Evolutionary conservation across 92 coral and sea anemone species (phyloP).

Genomic region (Zoanthus sociatus): DNA sequence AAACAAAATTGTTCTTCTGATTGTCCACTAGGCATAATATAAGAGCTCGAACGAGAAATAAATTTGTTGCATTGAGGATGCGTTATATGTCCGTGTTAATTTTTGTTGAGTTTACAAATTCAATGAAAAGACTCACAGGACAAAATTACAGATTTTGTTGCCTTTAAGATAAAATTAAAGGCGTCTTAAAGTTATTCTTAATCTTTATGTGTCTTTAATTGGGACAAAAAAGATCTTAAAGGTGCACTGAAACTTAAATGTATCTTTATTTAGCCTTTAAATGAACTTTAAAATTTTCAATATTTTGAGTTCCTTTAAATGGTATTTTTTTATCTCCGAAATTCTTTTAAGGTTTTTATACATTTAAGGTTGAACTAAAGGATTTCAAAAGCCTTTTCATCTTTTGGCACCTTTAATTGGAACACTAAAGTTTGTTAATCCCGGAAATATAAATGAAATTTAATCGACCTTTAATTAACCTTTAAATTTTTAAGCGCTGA

Average conservation of each 20-base stretch:
- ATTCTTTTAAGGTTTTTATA: conserved; percentile 14
- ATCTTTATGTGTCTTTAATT: conserved; percentile 2
- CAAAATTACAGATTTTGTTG: not conserved
- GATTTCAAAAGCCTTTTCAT: not conserved
- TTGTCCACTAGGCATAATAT: too few species aligned
- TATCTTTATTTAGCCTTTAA: conserved; percentile 5
- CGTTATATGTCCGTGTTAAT: too few species aligned
- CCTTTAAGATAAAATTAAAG: too few species aligned
- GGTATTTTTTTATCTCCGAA: conserved; percentile 14
- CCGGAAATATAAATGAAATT: conserved; percentile 18
- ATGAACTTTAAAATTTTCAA: conserved; percentile 8
- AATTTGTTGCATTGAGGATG: too few species aligned
- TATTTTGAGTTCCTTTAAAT: conserved; percentile 14
- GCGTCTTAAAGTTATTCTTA: not conserved
- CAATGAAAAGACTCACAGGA: not conserved
- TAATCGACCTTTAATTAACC: conserved; percentile 22
- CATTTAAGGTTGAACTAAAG: conserved; percentile 10
- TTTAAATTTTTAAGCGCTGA: conserved; percentile 11
- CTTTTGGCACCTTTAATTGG: conserved; percentile 24
- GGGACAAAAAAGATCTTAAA: not conserved
- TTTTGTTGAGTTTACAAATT: too few species aligned
- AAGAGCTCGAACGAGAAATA: too few species aligned
- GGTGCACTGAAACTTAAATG: conserved; percentile 6
- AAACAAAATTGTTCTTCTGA: too few species aligned
- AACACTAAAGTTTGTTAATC: conserved; percentile 16